phyloP scores from a whole-genome alignment of 2,113 vertebrate species.

The Malurus alboscapulatus region DNA sequence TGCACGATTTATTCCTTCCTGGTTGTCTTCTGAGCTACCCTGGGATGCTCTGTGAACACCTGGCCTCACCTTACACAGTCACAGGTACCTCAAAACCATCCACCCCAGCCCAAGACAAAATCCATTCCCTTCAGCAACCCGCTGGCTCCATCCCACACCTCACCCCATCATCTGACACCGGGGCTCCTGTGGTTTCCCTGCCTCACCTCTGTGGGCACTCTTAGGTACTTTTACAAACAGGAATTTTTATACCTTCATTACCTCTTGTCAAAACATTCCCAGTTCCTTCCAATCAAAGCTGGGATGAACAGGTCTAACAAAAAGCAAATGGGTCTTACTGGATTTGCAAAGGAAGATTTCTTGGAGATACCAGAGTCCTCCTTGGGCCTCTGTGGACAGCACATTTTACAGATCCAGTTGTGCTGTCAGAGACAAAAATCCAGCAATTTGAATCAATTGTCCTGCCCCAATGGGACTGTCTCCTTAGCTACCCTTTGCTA shows the following conservation, averaged over 20 bases:
- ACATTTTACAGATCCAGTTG: not conserved
- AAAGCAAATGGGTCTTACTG: not conserved
- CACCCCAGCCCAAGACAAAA: not conserved
- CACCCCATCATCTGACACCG: accelerated
- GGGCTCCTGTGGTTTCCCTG: not conserved
- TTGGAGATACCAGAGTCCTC: not conserved
- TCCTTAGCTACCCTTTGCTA: not conserved
- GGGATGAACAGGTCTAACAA: not conserved
- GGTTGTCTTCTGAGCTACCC: not conserved
- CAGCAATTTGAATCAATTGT: not conserved
- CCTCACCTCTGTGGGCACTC: not conserved
- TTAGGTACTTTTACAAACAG: not conserved
- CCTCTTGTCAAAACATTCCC: not conserved
- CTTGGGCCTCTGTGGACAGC: not conserved
- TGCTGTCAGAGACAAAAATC: not conserved
- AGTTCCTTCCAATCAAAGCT: not conserved
- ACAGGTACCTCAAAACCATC: not conserved
- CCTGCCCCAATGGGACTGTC: not conserved
- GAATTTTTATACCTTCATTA: not conserved
- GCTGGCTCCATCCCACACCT: not conserved
- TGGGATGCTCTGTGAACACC: not conserved
- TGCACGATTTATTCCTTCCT: not conserved
- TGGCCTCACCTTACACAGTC: not conserved
- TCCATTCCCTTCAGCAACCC: accelerated
- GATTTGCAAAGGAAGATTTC: not conserved